Percentiles rank a stretch among this genome's conserved stretches.
Evolutionary conservation across 2,113 vertebrate species (phyloP).

Genomic region (Ciconia maguari): DNA sequence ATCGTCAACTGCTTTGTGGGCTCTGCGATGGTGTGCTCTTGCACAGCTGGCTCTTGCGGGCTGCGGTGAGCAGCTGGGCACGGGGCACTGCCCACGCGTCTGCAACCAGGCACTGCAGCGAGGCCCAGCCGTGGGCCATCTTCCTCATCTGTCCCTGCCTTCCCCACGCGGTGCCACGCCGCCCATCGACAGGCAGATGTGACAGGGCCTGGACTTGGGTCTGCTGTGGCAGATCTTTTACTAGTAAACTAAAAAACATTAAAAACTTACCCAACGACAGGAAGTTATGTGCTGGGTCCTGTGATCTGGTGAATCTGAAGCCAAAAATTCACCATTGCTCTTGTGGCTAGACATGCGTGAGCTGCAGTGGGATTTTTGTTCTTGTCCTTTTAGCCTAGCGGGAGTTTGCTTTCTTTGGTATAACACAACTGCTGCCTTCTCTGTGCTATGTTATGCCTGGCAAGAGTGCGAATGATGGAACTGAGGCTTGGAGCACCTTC

Average conservation of each 20-base stretch:
- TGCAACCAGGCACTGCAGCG: not conserved
- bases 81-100: accelerated
- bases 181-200: not conserved
- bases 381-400: not conserved
- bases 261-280: not conserved
- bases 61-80: not conserved
- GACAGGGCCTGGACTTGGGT: not conserved
- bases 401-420: not conserved
- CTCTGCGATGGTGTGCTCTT: not conserved
- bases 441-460: not conserved
- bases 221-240: not conserved
- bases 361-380: not conserved
- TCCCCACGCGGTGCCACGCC: accelerated
- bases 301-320: not conserved
- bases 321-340: not conserved
- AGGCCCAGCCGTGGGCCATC: not conserved
- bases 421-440: not conserved
- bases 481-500: conserved; percentile 10
- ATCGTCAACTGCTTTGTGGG: not conserved
- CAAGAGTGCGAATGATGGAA: not conserved
- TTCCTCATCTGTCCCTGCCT: not conserved
- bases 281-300: not conserved
- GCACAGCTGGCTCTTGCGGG: not conserved
- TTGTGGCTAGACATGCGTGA: not conserved
- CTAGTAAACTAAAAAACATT: not conserved